A percentile compares a stretch with the other conserved stretches of the same genome.
Conservation (phyloP, 2,888 invertebrate genomes). For the Noctua fimbriata region DNA sequence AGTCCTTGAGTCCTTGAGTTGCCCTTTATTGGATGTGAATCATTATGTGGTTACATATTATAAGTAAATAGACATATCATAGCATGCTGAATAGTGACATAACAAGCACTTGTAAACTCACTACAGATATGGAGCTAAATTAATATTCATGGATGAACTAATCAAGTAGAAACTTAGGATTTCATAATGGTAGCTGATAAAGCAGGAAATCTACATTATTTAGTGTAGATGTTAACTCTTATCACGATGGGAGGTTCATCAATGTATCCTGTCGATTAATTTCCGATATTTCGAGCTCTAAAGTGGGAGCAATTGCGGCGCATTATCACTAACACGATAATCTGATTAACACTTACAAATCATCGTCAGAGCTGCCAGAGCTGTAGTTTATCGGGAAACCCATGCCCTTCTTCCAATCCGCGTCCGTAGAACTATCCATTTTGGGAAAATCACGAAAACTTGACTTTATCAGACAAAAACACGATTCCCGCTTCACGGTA, state of each 20-base stretch:
- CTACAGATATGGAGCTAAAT: slow-evolving; percentile 10
- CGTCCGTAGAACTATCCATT: slow-evolving; percentile 83
- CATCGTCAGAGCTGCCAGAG: slow-evolving; percentile 87
- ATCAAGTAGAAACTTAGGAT: slow-evolving; percentile 8
- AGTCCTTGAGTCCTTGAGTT: slow-evolving; percentile 16
- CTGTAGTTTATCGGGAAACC: slow-evolving; percentile 88
- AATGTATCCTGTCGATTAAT: neutral
- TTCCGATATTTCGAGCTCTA: neutral
- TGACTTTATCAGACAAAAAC: slow-evolving; percentile 43
- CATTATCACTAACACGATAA: slow-evolving; percentile 33
- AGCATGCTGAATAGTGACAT: neutral
- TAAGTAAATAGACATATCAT: neutral
- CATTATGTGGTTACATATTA: neutral
- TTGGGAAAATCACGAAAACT: slow-evolving; percentile 66
- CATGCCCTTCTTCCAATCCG: slow-evolving; percentile 88
- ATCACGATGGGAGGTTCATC: slow-evolving; percentile 7
- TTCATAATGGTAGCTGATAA: neutral
- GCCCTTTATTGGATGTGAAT: slow-evolving; percentile 33
- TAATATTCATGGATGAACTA: slow-evolving; percentile 4
- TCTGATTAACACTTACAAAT: slow-evolving; percentile 81
- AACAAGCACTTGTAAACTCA: slow-evolving; percentile 15
- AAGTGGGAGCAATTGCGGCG: slow-evolving; percentile 24
- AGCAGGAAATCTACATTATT: neutral
- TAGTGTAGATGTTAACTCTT: neutral
- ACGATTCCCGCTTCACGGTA: slow-evolving; percentile 58